A percentile compares a stretch with the other conserved stretches of the same genome.
phyloP scores from a whole-genome alignment of 2,797 vertebrate genomes.

The Sparidentex hasta region DNA sequence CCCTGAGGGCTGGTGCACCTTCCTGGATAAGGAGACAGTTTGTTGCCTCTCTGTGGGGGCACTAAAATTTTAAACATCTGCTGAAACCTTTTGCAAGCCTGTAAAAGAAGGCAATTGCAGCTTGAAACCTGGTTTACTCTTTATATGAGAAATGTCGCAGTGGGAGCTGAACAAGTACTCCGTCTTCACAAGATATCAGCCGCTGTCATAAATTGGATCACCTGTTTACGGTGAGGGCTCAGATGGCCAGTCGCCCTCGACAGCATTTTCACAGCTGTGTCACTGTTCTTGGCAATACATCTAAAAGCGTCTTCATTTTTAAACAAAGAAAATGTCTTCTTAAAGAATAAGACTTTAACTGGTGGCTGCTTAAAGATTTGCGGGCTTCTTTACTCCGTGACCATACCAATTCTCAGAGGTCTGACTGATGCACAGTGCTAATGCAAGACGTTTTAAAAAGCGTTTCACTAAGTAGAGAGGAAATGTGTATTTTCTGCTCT shows the following conservation, averaged over 20 bases:
- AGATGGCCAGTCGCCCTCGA: constrained; percentile 15
- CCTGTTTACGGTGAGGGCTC: constrained; percentile 21
- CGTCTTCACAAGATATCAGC: constrained; percentile 11
- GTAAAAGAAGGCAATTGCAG: constrained; percentile 7
- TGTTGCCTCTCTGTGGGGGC: constrained; percentile 7
- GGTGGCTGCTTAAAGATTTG: constrained; percentile 5
- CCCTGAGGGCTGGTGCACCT: constrained; percentile 9
- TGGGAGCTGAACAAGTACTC: constrained; percentile 2
- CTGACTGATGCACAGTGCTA: constrained; percentile 38
- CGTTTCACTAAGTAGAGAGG: constrained; percentile 37
- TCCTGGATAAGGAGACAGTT: neutral
- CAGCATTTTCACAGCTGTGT: constrained; percentile 17
- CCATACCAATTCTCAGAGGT: constrained; percentile 31
- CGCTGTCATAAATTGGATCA: constrained; percentile 39
- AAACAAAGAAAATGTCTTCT: constrained; percentile 25
- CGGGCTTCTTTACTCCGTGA: constrained; percentile 11
- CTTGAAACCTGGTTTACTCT: constrained; percentile 25
- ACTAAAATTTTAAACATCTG: constrained; percentile 30
- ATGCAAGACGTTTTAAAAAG: constrained; percentile 41
- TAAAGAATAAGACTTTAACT: constrained; percentile 25
- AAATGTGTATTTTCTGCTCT: constrained; percentile 50
- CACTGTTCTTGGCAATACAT: neutral
- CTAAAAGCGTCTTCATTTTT: neutral
- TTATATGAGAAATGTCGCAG: constrained; percentile 4
- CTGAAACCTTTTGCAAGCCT: constrained; percentile 17